Base-by-base conservation (phyloP, 2,113 vertebrate species). In the Mellivora capensis region DNA sequence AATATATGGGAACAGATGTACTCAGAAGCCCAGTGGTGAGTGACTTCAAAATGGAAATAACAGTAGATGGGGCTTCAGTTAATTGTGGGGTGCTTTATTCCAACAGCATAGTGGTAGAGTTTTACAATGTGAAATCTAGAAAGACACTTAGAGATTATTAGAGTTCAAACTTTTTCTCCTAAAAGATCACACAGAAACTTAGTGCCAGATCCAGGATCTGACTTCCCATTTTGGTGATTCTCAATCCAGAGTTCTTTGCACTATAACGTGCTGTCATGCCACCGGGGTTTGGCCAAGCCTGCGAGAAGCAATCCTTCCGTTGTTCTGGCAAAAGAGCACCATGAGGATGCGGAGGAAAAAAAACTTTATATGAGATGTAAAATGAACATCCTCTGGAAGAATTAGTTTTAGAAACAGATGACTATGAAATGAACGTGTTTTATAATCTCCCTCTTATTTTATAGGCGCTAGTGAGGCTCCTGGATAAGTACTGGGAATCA, bases 121-220 rank as follows among this genome's bases (percentile, higher is more conserved):
- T 91, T 80, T 90, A 71, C 37, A 95, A 87, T 54, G 21, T 87
- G 15, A 94, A 85, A 96, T 7, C 7, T 86, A 37, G 44, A 72
- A 90, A 61, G 57, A 91, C 52, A 87, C 14, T 77, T 57, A 71
- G 84, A 91, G 31, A 62, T 21, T 5, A 94, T 72, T 81, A 2
- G 31, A 80, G 37, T 62, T 85, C 7, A 93, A 59, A 21, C 17
- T 67, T 69, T 20, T 67, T 62, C 69, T 76, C 15, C 61, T 44
- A 52, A 82, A 59, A 90, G 52, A 18, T 27, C 37, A 72, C 29
- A 29, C 2, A 76, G 59, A 96, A 91, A 95, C n/a, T 69, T 49
- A 62, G 39, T n/a, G 10, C 64, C 64, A 44, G 42, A 71, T 81
- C 79, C 77, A 49, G 29, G 47, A 69, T 64, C 92, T 84, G 62